phyloP scores from a whole-genome alignment of 2,113 vertebrate species.

The Alouatta palliata region DNA sequence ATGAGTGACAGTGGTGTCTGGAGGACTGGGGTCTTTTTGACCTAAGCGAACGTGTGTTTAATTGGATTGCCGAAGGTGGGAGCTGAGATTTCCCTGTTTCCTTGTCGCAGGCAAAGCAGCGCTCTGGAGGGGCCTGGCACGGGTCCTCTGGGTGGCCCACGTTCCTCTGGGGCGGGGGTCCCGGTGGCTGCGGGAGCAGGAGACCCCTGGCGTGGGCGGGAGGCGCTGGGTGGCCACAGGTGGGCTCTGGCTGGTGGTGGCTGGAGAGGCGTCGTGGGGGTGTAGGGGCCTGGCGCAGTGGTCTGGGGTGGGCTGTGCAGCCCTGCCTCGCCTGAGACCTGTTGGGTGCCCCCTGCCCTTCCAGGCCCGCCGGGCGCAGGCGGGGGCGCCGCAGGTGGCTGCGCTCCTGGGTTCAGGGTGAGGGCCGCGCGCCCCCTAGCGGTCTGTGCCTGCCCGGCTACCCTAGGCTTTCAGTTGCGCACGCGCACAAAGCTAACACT shows the following conservation, averaged over 20 bases:
- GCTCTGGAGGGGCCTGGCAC: not conserved
- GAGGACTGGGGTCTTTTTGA: not conserved
- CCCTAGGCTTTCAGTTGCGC: conserved; percentile 8
- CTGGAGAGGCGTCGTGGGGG: not conserved
- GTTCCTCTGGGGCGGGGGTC: not conserved
- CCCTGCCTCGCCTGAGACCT: conserved; percentile 30
- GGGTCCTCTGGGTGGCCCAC: not conserved
- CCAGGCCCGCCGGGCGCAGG: not conserved
- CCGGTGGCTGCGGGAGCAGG: not conserved
- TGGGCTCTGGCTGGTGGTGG: not conserved
- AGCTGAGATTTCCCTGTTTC: not conserved
- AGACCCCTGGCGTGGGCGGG: not conserved
- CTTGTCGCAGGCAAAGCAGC: not conserved
- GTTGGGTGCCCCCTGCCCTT: conserved; percentile 1
- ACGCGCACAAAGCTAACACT: conserved; percentile 57
- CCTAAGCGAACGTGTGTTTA: not conserved
- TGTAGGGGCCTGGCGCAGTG: not conserved
- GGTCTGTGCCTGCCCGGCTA: not conserved
- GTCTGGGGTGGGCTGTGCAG: not conserved
- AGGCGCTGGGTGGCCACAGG: not conserved
- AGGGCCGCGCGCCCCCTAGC: conserved; percentile 65
- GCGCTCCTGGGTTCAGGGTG: not conserved
- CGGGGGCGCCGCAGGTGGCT: conserved; percentile 71
- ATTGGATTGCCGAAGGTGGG: not conserved
- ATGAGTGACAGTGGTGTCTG: not conserved